Evolutionary conservation across 2,113 vertebrate genomes (phyloP).

Genomic region (Tamias sibiricus): DNA sequence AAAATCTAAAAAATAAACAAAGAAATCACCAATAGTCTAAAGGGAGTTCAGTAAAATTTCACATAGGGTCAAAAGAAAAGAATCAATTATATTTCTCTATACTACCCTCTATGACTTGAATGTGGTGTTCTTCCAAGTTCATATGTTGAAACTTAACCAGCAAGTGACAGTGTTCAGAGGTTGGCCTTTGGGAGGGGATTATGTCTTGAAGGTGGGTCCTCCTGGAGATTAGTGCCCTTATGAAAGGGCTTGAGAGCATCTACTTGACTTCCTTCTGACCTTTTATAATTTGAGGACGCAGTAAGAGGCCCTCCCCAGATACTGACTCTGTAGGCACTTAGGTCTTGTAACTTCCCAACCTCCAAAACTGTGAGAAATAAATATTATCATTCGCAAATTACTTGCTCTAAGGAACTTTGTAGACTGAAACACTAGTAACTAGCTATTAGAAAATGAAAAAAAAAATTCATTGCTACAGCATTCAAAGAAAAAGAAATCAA

Average conservation of each 20-base stretch:
- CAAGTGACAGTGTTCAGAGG: neutral
- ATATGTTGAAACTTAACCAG: too few species aligned
- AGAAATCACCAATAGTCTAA: neutral
- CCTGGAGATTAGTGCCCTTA: neutral
- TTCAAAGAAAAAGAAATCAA: neutral
- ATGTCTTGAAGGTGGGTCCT: neutral
- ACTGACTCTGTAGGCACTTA: neutral
- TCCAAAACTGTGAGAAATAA: too few species aligned
- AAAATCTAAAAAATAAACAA: neutral
- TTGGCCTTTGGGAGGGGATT: neutral
- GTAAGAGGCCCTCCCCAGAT: neutral
- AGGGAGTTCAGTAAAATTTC: neutral
- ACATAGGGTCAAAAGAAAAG: neutral
- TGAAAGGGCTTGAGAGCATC: too few species aligned
- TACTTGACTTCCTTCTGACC: neutral
- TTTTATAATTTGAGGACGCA: neutral
- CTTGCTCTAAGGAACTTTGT: neutral
- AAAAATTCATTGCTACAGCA: neutral
- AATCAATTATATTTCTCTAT: neutral
- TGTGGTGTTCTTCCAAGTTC: neutral
- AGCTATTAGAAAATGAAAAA: neutral
- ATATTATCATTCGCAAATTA: neutral
- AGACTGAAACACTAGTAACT: neutral
- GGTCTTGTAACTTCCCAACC: neutral
- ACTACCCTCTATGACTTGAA: neutral